Evolutionary conservation across 2,113 vertebrate genomes (phyloP), one percentile per base, ranked within the genome.

Genomic region (Nibea coibor): DNA sequence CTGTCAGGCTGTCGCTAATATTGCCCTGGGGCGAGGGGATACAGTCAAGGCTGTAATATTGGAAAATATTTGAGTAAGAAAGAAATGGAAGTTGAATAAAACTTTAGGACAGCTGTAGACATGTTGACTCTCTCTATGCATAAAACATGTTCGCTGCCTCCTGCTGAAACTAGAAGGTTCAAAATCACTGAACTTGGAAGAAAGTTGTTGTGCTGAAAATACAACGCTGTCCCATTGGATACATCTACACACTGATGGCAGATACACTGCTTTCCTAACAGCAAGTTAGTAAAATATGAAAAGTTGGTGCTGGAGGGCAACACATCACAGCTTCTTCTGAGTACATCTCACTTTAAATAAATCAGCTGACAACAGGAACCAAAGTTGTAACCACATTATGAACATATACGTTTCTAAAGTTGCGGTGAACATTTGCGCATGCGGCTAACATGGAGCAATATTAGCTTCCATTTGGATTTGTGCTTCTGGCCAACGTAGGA

Each of bases 1-100:
- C 87, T 92, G 88, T 92, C 92, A 91, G 82, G 63, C 80, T 83
- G 82, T 77, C 68, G 45, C 78, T 92, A 91, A 92, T 89, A 89
- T 88, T 73, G 91, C 89, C 88, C 84, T 1, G 85, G 84, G 84
- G 92, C 80, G 43, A 87, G 70, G 62, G 58, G 80, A 87, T 87
- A 28, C 42, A 35, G 59, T 56, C 77, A 72, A 71, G 74, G 78
- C 72, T 87, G 84, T 81, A 72, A 93, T 91, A 93, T 85, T 78
- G 66, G 63, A 76, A 81, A 87, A 78, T 58, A 89, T 65, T 83
- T 71, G 71, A 86, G 66, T 39, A 19, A 24, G 71, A 81, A 74
- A 76, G 75, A 79, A 88, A 87, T 77, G 75, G 45, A 72, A 83
- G 83, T 75, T 81, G 71, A 88, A 76, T 85, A 78, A 83, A 92